Conservation (phyloP, 64 coral and sea anemone genomes). For the Pocillopora damicornis region DNA sequence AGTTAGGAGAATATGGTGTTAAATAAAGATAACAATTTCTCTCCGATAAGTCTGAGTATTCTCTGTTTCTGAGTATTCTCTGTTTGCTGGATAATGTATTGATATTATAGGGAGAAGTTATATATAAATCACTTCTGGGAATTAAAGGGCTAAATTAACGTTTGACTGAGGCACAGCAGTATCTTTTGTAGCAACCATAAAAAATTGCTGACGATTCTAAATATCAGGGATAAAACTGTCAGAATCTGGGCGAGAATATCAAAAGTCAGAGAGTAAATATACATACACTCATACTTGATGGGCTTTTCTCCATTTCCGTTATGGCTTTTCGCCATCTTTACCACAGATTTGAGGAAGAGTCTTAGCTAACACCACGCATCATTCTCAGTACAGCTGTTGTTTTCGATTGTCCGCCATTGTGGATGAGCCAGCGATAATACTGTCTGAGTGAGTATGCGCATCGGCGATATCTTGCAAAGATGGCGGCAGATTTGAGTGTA, state of each 20-base stretch:
- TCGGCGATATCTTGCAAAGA: background rate
- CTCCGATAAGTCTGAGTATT: no score
- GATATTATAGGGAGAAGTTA: no score
- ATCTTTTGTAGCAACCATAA: background rate
- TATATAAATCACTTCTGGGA: no score
- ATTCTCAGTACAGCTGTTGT: background rate
- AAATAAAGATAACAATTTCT: no score
- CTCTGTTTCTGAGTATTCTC: no score
- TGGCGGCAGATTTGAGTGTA: conserved; percentile 71
- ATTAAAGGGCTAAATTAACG: background rate
- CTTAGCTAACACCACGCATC: background rate
- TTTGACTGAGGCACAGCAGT: no score
- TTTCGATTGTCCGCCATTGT: background rate
- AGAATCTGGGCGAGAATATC: background rate
- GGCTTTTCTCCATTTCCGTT: background rate
- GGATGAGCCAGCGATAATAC: background rate
- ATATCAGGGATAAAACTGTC: background rate
- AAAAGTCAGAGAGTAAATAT: background rate
- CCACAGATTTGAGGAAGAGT: no score
- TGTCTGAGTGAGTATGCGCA: conserved; percentile 1
- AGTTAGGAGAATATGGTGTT: no score
- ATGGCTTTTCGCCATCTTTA: background rate
- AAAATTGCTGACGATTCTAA: background rate
- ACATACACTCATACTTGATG: conserved; percentile 92
- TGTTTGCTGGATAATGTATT: no score